Evolutionary conservation across 2,888 invertebrate genomes (phyloP), one percentile per base, ranked within the genome.

Genomic region (Prenolepis imparis): DNA sequence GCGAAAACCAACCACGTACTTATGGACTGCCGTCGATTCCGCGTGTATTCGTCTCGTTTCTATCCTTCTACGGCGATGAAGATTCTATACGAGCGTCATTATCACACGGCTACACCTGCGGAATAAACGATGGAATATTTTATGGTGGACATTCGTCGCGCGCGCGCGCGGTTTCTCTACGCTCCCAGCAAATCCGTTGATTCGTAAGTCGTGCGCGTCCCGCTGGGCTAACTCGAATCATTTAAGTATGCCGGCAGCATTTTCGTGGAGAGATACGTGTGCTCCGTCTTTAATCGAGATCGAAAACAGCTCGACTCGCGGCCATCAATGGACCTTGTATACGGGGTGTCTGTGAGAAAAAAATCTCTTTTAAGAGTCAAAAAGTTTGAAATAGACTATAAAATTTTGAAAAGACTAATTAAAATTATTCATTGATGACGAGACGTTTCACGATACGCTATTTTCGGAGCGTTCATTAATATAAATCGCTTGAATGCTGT

Each of bases 251-350:
- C 90, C 88, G 68, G 84, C 78, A 67, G 91, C 90, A 90, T 90
- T 88, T 91, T 90, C 87, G 86, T 78, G 81, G 84, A 82, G 85
- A 86, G 84, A 75, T 90, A 90, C 88, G 90, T 90, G 88, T 90
- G 91, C 90, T 87, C 91, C 88, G 90, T 83, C 90, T 90, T 90
- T 90, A 90, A 90, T 90, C 86, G 90, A 91, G 90, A 90, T 91
- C 91, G 90, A 90, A 90, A 89, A 88, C 91, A 86, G 66, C 72
- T 39, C 85, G 78, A 70, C 70, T 75, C 61, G 80, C 66, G 67
- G 61, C 59, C 78, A 84, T 88, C 87, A 84, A 87, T 84, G 84
- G 52, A 81, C 12, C 44, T 3, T 32, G 70, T 36, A 28, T 68
- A 21, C 21, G 3, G 55, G 18, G 21, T 32, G 41, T 78, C 21